Evolutionary conservation across 2,113 vertebrate genomes (phyloP).

Genomic region (Beaufortia kweichowensis): DNA sequence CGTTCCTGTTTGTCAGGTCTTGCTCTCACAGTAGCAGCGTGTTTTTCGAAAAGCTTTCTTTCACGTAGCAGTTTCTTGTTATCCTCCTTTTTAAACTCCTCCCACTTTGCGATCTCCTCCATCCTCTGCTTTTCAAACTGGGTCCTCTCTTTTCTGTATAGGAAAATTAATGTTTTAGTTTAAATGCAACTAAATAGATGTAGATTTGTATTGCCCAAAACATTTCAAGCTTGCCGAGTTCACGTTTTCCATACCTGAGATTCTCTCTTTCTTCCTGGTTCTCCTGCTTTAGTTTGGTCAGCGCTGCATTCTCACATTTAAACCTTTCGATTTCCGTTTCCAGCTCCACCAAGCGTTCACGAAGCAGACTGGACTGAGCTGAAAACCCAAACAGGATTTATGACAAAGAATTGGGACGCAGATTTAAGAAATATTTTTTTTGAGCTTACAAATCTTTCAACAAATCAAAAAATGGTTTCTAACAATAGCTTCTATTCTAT

Average conservation of each 20-base stretch:
- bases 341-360: constrained; percentile 82
- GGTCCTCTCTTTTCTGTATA: constrained; percentile 81
- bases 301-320: constrained; percentile 83
- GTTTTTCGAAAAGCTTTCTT: constrained; percentile 89
- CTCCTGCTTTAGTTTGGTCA: constrained; percentile 83
- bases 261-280: constrained; percentile 77
- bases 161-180: neutral
- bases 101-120: constrained; percentile 82
- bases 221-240: neutral
- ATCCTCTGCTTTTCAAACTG: constrained; percentile 83
- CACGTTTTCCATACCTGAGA: constrained; percentile 73
- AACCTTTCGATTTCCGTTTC: constrained; percentile 92
- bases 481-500: too few species aligned
- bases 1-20: constrained; percentile 93
- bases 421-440: too few species aligned
- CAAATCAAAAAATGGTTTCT: too few species aligned
- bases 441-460: too few species aligned
- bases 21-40: constrained; percentile 79
- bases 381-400: constrained; percentile 8
- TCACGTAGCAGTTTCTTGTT: constrained; percentile 88
- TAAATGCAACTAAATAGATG: neutral
- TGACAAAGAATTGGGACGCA: neutral
- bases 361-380: constrained; percentile 83
- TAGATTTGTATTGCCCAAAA: neutral
- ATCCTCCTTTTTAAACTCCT: constrained; percentile 89